Conservation (phyloP, 1,140 invertebrate genomes). For the Calosoma granatense region DNA sequence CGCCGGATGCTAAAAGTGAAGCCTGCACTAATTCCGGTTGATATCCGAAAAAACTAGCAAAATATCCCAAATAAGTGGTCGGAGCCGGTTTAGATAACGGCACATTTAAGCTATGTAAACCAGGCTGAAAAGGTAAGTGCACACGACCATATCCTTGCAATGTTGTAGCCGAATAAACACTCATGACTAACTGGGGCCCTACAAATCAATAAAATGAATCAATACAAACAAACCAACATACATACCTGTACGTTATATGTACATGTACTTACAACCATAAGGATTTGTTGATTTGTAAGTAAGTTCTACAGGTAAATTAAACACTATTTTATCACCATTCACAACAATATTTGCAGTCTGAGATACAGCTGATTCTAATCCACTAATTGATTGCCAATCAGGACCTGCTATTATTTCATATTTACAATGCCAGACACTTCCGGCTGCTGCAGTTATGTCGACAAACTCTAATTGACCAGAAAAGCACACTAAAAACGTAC, state of each 20-base stretch:
- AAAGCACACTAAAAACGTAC: constrained; percentile 28
- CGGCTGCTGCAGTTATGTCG: constrained; percentile 21
- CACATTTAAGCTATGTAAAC: constrained; percentile 23
- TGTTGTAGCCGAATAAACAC: constrained; percentile 26
- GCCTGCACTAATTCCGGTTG: constrained; percentile 32
- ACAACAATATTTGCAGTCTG: constrained; percentile 27
- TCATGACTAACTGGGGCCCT: constrained; percentile 33
- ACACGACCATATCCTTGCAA: constrained; percentile 29
- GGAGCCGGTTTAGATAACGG: constrained; percentile 26
- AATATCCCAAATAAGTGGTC: constrained; percentile 27
- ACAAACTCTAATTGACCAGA: constrained; percentile 30
- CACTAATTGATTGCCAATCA: constrained; percentile 30
- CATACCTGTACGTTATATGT: background rate
- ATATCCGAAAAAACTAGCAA: constrained; percentile 31
- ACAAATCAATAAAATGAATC: no score
- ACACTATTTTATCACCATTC: constrained; percentile 28
- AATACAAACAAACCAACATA: background rate
- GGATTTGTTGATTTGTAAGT: constrained; percentile 30
- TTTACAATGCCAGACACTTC: constrained; percentile 29
- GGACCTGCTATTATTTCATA: constrained; percentile 30
- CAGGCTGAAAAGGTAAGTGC: constrained; percentile 28
- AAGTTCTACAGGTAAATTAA: constrained; percentile 31
- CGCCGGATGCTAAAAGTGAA: constrained; percentile 29
- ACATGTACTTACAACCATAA: constrained; percentile 28
- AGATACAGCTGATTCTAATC: constrained; percentile 28